These are phyloP conservation scores for Junonia oenone DNA, from an alignment of 2,888 invertebrate genomes.

Conservation along the genomic window DNA sequence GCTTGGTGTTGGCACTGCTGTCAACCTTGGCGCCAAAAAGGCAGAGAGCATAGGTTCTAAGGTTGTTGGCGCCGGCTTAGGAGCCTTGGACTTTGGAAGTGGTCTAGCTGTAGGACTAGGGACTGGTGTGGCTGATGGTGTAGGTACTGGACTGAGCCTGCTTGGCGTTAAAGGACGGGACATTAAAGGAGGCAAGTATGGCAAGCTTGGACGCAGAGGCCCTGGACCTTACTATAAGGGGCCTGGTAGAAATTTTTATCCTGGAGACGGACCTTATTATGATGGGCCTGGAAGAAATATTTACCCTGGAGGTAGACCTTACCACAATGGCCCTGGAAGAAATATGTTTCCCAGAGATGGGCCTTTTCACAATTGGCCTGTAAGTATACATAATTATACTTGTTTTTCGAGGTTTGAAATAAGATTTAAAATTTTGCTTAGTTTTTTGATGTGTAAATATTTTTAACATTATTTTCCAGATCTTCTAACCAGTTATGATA, in stretches of 20 bases:
- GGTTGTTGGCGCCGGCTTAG: not conserved
- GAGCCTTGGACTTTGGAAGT: not conserved
- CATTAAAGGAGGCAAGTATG: slow-evolving; percentile 12
- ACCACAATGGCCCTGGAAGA: too few relatives aligned
- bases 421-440: too few relatives aligned
- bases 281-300: too few relatives aligned
- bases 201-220: slow-evolving; percentile 10
- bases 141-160: slow-evolving; percentile 6
- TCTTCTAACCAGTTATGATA: too few relatives aligned
- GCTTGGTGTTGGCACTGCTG: not conserved
- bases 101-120: not conserved
- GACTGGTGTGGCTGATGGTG: not conserved
- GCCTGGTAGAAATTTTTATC: slow-evolving; percentile 21
- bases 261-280: slow-evolving; percentile 18
- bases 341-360: too few relatives aligned
- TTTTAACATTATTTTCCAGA: too few relatives aligned
- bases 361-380: too few relatives aligned
- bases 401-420: too few relatives aligned
- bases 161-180: slow-evolving; percentile 14
- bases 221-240: slow-evolving; percentile 24
- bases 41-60: not conserved
- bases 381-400: too few relatives aligned
- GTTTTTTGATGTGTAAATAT: too few relatives aligned
- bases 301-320: too few relatives aligned
- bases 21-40: not conserved